phyloP scores from a whole-genome alignment of 2,113 vertebrate genomes.

The Candoia aspera region DNA sequence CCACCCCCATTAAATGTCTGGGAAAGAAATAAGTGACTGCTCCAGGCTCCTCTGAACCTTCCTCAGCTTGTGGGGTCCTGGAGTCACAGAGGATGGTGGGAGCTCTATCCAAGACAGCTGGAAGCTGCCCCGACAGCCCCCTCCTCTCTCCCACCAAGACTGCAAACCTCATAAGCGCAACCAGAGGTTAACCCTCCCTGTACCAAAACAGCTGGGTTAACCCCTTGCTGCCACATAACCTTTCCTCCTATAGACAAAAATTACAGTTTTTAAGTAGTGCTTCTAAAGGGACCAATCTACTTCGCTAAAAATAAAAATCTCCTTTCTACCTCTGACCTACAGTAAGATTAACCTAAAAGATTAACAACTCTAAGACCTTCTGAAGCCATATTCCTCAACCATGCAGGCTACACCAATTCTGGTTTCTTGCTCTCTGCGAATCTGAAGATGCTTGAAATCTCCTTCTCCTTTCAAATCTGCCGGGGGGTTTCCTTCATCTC shows the following conservation, averaged over 20 bases:
- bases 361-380: not conserved
- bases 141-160: not conserved
- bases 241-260: not conserved
- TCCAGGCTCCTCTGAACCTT: not conserved
- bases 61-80: not conserved
- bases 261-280: not conserved
- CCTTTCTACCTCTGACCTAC: not conserved
- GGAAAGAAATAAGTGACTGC: slow-evolving; percentile 11
- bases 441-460: not conserved
- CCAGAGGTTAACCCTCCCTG: slow-evolving; percentile 1
- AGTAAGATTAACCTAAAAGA: not conserved
- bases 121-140: not conserved
- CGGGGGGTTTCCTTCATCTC: not conserved
- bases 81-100: not conserved
- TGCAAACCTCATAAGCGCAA: not conserved
- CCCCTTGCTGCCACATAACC: not conserved
- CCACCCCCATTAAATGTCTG: slow-evolving; percentile 6
- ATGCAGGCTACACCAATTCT: not conserved
- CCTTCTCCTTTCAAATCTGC: not conserved
- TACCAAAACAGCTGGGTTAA: not conserved
- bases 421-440: not conserved
- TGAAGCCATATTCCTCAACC: not conserved
- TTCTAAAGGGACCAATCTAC: not conserved
- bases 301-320: not conserved
- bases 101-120: not conserved